Evolutionary conservation across 2,888 invertebrate species (phyloP), one percentile per base, ranked within the genome.

Genomic region (Kryphioiulus occultus): DNA sequence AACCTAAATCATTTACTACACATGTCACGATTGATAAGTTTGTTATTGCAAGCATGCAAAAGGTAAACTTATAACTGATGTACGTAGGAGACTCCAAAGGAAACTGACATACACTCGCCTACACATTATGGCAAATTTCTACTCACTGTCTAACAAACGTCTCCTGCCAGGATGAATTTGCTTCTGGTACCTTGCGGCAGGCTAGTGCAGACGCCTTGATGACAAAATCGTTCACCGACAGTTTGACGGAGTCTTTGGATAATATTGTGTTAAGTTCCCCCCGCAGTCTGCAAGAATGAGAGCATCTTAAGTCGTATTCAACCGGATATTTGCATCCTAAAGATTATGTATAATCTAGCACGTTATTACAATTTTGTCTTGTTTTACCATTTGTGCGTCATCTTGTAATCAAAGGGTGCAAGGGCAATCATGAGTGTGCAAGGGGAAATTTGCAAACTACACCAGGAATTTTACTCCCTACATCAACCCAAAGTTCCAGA

Each of bases 121-220:
- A 10, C 2, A 35, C 85, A 4, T 7, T 32, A 9, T 85, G 15
- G 22, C 32, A 53, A 85, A 22, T 30, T 19, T n/a, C 26, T 82
- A 94, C 95, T 94, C 92, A 98, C 97, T 98, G 96, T 93, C 99
- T 94, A 91, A 99, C 98, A 90, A 95, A 95, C 9, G 95, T 94
- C 88, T 96, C 98, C 95, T 98, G 95, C 99, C 99, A 99, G 88
- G 97, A 95, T 1, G 98, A 96, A 92, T 99, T 99, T 12, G 96
- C 96, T 91, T 97, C 95, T 0, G 99, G 99, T 87, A 99, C 96
- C 92, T 96, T 95, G 91, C 95, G 95, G 91, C 96, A 96, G 7
- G 99, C 97, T 89, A 96, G 93, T 4, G 98, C 98, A 30, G 96
- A 94, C 0, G 97, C 98, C 92, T 99, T 99, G 87, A 99, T 95